These are phyloP conservation scores for Euleptes europaea DNA, from an alignment of 2,113 vertebrate genomes.

Conservation along the genomic window DNA sequence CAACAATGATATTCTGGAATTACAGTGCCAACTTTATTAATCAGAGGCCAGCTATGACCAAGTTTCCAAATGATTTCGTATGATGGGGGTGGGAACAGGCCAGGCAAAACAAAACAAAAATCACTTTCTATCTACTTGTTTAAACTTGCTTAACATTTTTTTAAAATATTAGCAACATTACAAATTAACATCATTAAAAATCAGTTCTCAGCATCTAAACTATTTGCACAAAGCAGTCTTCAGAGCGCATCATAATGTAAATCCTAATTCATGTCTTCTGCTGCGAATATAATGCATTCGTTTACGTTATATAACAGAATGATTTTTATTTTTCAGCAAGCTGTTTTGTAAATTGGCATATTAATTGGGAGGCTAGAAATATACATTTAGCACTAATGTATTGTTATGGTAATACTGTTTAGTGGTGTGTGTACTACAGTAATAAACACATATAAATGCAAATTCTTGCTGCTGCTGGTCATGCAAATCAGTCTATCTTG, in stretches of 20 bases:
- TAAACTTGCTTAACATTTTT: background rate
- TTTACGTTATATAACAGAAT: conserved; percentile 19
- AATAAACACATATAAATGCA: conserved; percentile 61
- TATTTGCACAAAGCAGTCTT: background rate
- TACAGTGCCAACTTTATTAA: background rate
- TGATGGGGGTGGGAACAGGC: background rate
- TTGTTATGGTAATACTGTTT: conserved; percentile 27
- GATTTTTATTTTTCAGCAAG: conserved; percentile 45
- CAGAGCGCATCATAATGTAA: conserved; percentile 4
- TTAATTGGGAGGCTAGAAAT: conserved; percentile 38
- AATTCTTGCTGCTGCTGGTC: conserved; percentile 28
- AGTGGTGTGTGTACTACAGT: background rate
- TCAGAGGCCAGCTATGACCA: background rate
- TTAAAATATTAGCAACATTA: background rate
- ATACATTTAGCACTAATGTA: conserved; percentile 11
- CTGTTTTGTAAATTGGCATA: conserved; percentile 32
- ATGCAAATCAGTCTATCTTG: conserved; percentile 38
- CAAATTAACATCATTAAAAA: background rate
- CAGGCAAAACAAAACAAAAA: background rate
- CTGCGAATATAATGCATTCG: background rate
- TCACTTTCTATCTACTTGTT: background rate
- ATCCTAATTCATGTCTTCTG: conserved; percentile 2
- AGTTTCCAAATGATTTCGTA: background rate
- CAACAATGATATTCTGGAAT: background rate
- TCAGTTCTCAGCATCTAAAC: background rate